These are phyloP conservation scores for Lutjanus erythropterus DNA, from an alignment of 2,113 vertebrate species.

Conservation along the genomic window DNA sequence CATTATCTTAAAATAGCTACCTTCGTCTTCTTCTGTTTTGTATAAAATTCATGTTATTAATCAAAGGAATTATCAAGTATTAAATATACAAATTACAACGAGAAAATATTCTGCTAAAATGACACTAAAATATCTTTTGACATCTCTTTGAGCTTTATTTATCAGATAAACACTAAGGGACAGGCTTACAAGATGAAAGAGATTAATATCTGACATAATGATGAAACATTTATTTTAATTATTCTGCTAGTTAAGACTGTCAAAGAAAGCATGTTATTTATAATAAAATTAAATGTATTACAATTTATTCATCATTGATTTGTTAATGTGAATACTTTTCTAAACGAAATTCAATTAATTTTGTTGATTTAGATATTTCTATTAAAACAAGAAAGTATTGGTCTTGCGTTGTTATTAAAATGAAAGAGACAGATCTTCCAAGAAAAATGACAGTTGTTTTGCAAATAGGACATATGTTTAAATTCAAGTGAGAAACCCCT, in stretches of 20 bases:
- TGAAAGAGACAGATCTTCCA: neutral
- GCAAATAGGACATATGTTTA: neutral
- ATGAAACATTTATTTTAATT: neutral
- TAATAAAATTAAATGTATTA: neutral
- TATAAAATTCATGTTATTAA: neutral
- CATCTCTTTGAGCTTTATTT: neutral
- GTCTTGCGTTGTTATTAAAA: neutral
- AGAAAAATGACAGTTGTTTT: neutral
- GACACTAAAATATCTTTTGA: neutral
- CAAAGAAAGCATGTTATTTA: conserved; percentile 2
- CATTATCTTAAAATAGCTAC: neutral
- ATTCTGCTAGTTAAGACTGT: neutral
- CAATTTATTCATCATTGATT: neutral
- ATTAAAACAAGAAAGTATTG: neutral
- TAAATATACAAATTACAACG: neutral
- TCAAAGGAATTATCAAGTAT: neutral
- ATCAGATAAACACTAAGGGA: neutral
- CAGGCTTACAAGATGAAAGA: neutral
- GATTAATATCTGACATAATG: neutral
- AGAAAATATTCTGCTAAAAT: neutral
- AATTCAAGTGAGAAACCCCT: neutral
- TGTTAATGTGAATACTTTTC: neutral
- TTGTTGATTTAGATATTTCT: neutral
- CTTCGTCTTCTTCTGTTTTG: neutral
- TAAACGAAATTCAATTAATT: neutral